Evolutionary conservation across 2,797 vertebrate species (phyloP).

Genomic region (Carapus acus): DNA sequence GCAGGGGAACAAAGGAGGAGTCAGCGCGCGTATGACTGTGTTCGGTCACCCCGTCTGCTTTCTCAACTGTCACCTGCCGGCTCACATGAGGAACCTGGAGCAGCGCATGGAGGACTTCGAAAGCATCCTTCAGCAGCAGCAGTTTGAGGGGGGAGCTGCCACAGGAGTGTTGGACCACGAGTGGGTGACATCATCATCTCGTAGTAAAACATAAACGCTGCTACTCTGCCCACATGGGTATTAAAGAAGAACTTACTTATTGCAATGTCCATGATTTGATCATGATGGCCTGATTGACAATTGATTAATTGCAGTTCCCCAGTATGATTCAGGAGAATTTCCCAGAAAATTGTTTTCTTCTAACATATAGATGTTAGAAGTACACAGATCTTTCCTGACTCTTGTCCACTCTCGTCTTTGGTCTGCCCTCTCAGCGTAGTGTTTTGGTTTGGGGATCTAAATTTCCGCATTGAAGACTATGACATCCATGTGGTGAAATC

Average conservation of each 20-base stretch:
- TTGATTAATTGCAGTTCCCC: no score
- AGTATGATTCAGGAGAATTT: no score
- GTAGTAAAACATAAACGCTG: neutral
- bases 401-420: no score
- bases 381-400: no score
- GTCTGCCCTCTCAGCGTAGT: constrained; percentile 77
- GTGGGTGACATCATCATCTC: constrained; percentile 66
- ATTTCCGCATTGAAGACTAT: constrained; percentile 94
- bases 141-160: constrained; percentile 84
- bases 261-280: no score
- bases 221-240: no score
- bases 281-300: no score
- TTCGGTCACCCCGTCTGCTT: constrained; percentile 96
- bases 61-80: constrained; percentile 97
- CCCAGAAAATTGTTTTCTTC: no score
- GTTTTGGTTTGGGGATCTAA: constrained; percentile 98
- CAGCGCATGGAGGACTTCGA: constrained; percentile 96
- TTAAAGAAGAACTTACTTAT: no score
- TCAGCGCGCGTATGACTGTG: constrained; percentile 85
- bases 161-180: constrained; percentile 93
- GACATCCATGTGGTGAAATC: constrained; percentile 96
- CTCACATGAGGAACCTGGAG: constrained; percentile 94
- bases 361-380: no score
- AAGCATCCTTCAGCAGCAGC: constrained; percentile 96
- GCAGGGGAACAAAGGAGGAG: constrained; percentile 96